Base-by-base conservation (phyloP, 2,888 invertebrate species). In the Suillia variegata region DNA sequence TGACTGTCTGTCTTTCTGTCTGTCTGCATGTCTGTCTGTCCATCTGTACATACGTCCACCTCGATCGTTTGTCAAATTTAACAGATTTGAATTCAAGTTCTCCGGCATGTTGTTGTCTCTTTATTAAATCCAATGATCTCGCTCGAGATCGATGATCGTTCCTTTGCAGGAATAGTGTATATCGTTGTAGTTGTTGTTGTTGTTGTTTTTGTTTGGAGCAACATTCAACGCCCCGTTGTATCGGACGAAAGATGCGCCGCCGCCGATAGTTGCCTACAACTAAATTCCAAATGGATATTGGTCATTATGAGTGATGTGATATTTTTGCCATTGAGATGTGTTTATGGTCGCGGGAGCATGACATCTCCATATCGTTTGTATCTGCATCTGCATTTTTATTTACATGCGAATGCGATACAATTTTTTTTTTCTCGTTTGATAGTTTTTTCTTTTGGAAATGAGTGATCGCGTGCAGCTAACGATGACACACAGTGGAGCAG, bases 291-390 rank as follows among this genome's bases (percentile, higher is more conserved):
- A 62, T 60, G 61, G 48, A 17, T 53, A 48, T 53, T 24, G 70
- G 72, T 68, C 69, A 70, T 74, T 75, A 73, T 77, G 78, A 77
- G 73, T 78, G 74, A 77, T 77, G 75, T 70, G 72, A 70, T 74
- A 71, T 69, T 71, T 76, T 70, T 69, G 69, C 70, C 69, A 71
- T 71, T 71, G 69, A 69, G 74, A 75, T 76, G 69, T 76, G 71
- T 76, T 75, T 70, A 73, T 71, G 70, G 76, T 70, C 70, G 70
- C 74, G 70, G 72, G 66, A 74, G 69, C 74, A 69, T 71, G 74
- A 70, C 77, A 76, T 73, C 68, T 69, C 65, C 70, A 42, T 62
- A 53, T 60, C 50, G 21, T 15, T 21, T 33, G 31, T n/a, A 52
- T 52, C 52, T 31, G 31, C 52, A 34, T 33, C 72, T 72, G 71